Evolutionary conservation across 2,113 vertebrate species (phyloP), one percentile per base, ranked within the genome.

Genomic region (Fulmarus glacialis): DNA sequence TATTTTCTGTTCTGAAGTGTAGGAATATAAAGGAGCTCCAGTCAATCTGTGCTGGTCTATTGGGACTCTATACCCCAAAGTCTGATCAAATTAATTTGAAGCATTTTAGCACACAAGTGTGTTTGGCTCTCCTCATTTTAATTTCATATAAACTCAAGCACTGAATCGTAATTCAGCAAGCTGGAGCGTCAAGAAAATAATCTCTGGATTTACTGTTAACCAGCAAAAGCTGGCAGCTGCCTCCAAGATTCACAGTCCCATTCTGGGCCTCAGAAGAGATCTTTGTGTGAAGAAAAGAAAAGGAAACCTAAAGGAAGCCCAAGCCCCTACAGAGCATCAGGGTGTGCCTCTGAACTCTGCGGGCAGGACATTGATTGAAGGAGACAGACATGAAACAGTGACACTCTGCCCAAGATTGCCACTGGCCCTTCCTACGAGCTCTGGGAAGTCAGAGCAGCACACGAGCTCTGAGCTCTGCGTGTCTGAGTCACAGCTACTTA

Each of bases 21-120:
- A 62, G 20, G 67, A 80, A 90, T 92, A 81, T 36, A 62, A 84
- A 90, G 77, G 32, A 88, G 59, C 63, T 84, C 22, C 20, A 43
- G 63, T 58, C 83, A 72, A 40, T 80, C 78, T 67, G 22, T 67
- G 63, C 73, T 75, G 23, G n/a, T 67, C 87, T 81, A 1, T 13
- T 66, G 78, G 79, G 93, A 90, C 32, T 72, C 32, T 47, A 18
- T 48, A 58, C 90, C 90, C 82, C 43, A 43, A 90, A 92, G 87
- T 38, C 58, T 72, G 87, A 77, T 72, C 68, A 85, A 88, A 94
- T 90, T 58, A 75, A 66, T 52, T 83, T 34, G 26, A 72, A 87
- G 74, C 63, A 22, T 53, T 85, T 84, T 32, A 90, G 53, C 74
- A 68, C 63, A 72, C 36, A 42, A 68, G 42, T 32, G 63, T 47